Base-by-base conservation (phyloP, 2,797 vertebrate species). In the Chiroxiphia lanceolata region DNA sequence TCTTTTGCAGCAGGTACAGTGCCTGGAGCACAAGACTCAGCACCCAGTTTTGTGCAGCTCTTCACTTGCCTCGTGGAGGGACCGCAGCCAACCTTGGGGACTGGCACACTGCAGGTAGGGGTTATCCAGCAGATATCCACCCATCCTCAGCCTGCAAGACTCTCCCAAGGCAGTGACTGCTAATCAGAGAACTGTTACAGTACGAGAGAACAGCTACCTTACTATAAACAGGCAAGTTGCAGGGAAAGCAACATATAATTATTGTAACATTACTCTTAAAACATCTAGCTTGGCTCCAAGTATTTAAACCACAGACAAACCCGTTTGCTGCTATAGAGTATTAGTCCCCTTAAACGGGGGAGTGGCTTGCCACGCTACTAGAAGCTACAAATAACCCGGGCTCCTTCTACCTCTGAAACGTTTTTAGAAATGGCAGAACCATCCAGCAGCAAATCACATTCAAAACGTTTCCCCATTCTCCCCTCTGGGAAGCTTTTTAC, bases 331-430 rank as follows among this genome's bases (percentile, higher is more conserved):
- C 60, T 16, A 38, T 12, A 70, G 47, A 34, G 8, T 21, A 33
- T 40, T 11, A 15, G 8, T 29, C 78, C 56, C 33, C 42, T 31
- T n/a, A 19, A 36, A 27, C 1, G 33, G 7, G 14, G 19, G 8
- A 87, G 6, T 1, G 11, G 29, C 26, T 42, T 36, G 23, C 21
- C 50, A 25, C 20, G 0, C 0, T 20, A 13, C 23, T 34, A 51
- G 27, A 42, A 67, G 40, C 40, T 63, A n/a, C 64, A 67, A 67
- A 36, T 21, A 75, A 70, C n/a, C 18, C 22, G 0, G 2, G 9
- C 20, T 50, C 36, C 54, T 77, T 65, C 33, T 45, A 8, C 23
- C 27, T 61, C 34, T n/a, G 8, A 45, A 67, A 40, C 7, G 5
- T 31, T 71, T 56, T 34, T 9, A 69, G 47, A 72, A 57, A n/a